Conservation (phyloP, 2,888 invertebrate genomes). For the Agrochola litura region DNA sequence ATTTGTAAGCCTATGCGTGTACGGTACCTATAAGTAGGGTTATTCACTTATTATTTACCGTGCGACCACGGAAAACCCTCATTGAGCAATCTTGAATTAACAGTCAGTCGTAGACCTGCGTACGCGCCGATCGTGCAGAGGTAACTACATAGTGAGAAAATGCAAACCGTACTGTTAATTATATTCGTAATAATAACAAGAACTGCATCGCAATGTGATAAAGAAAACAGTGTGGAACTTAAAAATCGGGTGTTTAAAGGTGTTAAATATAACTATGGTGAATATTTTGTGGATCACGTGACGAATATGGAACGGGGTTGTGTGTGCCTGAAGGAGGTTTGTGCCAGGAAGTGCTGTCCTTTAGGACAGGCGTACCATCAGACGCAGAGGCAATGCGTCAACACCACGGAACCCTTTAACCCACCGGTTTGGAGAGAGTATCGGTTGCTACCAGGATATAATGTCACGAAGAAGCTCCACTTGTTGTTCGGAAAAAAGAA, state of each 20-base stretch:
- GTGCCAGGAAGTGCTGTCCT: constrained; percentile 81
- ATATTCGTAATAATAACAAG: constrained; percentile 49
- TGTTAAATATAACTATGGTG: constrained; percentile 69
- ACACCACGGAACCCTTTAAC: constrained; percentile 62
- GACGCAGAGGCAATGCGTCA: constrained; percentile 68
- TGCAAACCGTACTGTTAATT: constrained; percentile 33
- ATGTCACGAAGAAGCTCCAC: constrained; percentile 71
- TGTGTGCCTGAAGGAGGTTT: constrained; percentile 74
- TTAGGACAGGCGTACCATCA: constrained; percentile 72
- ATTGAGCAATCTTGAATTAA: constrained; percentile 47
- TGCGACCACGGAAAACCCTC: constrained; percentile 53
- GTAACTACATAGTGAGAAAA: constrained; percentile 20
- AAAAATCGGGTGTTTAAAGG: constrained; percentile 63
- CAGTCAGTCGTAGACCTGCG: constrained; percentile 55
- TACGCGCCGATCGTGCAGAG: constrained; percentile 54
- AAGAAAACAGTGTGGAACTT: constrained; percentile 53
- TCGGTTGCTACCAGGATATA: constrained; percentile 57
- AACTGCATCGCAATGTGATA: constrained; percentile 52
- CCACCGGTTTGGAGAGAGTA: constrained; percentile 75
- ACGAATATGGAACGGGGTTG: constrained; percentile 73
- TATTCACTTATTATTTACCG: constrained; percentile 37
- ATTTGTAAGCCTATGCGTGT: not conserved
- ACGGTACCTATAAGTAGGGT: not conserved
- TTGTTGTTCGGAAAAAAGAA: constrained; percentile 72
- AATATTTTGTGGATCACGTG: constrained; percentile 73